These are phyloP conservation scores for Abramis brama DNA, from an alignment of 2,113 vertebrate genomes.

Conservation along the genomic window DNA sequence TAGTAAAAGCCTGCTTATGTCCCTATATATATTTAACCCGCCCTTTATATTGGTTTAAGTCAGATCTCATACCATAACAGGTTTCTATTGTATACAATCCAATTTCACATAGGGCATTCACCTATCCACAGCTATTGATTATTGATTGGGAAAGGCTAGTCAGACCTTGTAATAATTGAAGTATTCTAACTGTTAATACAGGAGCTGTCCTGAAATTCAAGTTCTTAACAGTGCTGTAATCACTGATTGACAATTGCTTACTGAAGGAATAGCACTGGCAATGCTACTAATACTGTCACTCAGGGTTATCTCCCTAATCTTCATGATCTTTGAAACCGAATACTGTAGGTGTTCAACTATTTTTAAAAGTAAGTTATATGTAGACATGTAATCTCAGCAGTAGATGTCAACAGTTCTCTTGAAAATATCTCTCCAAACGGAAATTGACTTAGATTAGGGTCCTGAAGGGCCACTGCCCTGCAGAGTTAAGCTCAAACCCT, in stretches of 20 bases:
- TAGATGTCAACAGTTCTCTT: neutral
- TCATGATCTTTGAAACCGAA: neutral
- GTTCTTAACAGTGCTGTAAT: neutral
- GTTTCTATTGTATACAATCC: neutral
- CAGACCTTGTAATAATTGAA: neutral
- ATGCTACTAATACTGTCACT: neutral
- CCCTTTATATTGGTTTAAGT: no score
- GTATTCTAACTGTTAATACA: neutral
- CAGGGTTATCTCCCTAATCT: neutral
- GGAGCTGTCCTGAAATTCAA: neutral
- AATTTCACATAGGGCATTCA: neutral
- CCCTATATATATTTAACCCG: neutral
- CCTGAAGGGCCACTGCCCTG: no score
- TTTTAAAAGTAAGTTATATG: neutral
- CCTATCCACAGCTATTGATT: neutral
- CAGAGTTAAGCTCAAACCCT: no score
- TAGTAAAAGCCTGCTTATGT: neutral
- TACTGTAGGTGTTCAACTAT: neutral
- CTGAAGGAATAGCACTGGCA: neutral
- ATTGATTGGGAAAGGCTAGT: neutral
- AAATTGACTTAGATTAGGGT: neutral
- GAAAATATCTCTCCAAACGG: neutral
- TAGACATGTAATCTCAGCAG: neutral
- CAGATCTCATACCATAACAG: neutral
- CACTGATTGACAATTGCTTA: neutral